These are phyloP conservation scores for Rotaria socialis DNA, from an alignment of 2,888 invertebrate species.

Conservation along the genomic window DNA sequence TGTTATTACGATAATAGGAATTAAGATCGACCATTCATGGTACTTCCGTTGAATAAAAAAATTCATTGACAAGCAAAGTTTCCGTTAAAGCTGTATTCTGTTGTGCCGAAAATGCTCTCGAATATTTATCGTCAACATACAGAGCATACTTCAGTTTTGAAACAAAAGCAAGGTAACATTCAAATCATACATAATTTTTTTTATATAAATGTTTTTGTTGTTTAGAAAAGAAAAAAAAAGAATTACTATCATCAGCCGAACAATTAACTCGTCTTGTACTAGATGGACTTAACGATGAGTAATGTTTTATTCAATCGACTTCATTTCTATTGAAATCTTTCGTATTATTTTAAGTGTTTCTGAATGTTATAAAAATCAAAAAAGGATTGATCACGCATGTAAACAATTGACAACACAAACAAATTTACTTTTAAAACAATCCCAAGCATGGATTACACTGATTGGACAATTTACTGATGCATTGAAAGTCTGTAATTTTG, in stretches of 20 bases:
- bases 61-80: no score
- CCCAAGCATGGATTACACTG: not conserved
- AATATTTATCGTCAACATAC: slow-evolving; percentile 26
- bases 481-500: not conserved
- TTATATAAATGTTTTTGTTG: not conserved
- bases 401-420: not conserved
- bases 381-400: not conserved
- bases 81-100: not conserved
- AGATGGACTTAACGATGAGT: not conserved
- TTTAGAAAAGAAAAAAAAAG: not conserved
- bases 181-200: not conserved
- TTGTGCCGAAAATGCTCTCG: not conserved
- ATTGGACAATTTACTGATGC: slow-evolving; percentile 7
- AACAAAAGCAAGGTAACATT: slow-evolving; percentile 24
- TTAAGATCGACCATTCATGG: no score
- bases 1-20: not conserved
- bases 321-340: not conserved
- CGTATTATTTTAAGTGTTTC: not conserved
- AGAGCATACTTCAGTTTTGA: not conserved
- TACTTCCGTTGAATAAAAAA: no score
- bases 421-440: not conserved
- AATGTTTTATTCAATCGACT: not conserved
- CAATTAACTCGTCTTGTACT: slow-evolving; percentile 8
- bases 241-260: not conserved
- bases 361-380: slow-evolving; percentile 12